phyloP scores from a whole-genome alignment of 1,140 invertebrate species.

The Triops cancriformis region DNA sequence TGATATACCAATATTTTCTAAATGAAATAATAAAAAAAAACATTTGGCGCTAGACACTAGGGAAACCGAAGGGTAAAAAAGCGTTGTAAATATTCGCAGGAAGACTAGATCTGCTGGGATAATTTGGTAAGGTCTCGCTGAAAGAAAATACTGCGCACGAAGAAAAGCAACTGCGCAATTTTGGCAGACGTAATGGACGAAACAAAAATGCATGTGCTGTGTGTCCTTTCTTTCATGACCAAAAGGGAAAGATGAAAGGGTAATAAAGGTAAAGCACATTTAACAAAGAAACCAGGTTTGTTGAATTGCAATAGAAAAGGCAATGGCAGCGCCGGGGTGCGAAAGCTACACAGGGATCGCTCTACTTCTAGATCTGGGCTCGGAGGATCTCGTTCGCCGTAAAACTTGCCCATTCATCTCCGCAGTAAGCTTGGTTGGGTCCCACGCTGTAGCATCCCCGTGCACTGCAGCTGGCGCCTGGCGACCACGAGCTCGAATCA shows the following conservation, averaged over 20 bases:
- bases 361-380: background rate
- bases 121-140: background rate
- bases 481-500: slow-evolving; percentile 46
- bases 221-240: too few species aligned
- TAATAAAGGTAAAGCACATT: background rate
- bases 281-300: background rate
- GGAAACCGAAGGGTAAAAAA: background rate
- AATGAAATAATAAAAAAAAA: background rate
- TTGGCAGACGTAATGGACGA: background rate
- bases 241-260: background rate
- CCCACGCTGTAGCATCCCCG: background rate
- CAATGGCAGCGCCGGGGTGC: background rate
- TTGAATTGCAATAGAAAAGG: background rate
- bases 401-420: background rate
- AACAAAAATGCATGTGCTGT: background rate
- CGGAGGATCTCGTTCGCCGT: background rate
- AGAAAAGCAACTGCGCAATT: background rate
- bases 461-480: slow-evolving; percentile 24
- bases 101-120: slow-evolving; percentile 5
- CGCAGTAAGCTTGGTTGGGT: background rate
- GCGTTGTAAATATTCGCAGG: background rate
- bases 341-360: background rate
- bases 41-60: background rate
- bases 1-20: background rate
- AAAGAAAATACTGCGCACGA: background rate